Conservation (phyloP, 2,797 vertebrate genomes). For the Sparidentex hasta region DNA sequence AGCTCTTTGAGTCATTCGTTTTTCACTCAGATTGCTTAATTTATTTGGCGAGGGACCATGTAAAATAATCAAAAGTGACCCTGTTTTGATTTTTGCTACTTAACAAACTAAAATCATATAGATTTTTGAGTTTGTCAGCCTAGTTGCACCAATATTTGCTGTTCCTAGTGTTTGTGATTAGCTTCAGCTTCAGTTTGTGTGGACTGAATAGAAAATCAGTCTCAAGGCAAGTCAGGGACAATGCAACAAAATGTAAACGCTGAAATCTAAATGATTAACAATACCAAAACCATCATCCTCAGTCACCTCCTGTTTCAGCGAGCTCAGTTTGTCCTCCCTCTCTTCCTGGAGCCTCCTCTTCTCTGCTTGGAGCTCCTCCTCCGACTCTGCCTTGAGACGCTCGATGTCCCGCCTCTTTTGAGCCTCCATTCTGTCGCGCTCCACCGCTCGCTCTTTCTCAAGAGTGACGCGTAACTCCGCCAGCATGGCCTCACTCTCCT, state of each 20-base stretch:
- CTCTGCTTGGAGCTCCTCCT: slow-evolving; percentile 80
- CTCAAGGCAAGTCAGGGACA: background rate
- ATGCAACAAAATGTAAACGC: too few species aligned
- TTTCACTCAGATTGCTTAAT: background rate
- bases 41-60: too few species aligned
- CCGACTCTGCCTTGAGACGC: slow-evolving; percentile 80
- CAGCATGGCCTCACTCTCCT: slow-evolving; percentile 83
- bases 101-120: background rate
- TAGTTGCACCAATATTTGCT: background rate
- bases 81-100: slow-evolving; percentile 1
- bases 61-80: background rate
- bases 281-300: background rate
- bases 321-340: slow-evolving; percentile 78
- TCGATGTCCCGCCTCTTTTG: slow-evolving; percentile 75
- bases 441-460: slow-evolving; percentile 70
- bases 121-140: background rate
- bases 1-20: background rate
- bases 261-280: background rate
- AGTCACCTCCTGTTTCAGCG: slow-evolving; percentile 83
- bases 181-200: background rate
- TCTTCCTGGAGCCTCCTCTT: slow-evolving; percentile 73
- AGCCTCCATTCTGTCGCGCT: slow-evolving; percentile 78
- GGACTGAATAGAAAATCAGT: background rate
- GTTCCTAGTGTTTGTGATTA: background rate
- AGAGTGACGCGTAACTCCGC: slow-evolving; percentile 76